Evolutionary conservation across 2,888 invertebrate species (phyloP).

Genomic region (Cryptus armator): DNA sequence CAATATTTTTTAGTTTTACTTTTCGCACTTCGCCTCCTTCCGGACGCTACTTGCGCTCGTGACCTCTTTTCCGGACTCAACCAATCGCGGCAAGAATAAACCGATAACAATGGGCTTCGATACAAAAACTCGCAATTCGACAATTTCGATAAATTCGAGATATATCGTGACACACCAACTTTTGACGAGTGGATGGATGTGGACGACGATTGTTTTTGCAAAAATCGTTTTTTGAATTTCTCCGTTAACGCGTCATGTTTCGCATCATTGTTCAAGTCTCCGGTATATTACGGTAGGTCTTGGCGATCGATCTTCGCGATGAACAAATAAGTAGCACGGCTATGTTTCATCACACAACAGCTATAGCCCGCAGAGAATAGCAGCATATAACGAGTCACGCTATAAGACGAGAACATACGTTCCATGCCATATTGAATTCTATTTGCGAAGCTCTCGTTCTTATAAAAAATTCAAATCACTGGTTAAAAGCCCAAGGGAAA

Average conservation of each 20-base stretch:
- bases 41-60: too few species aligned
- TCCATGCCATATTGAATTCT: not conserved
- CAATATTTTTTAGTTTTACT: too few species aligned
- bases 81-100: too few species aligned
- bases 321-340: slow-evolving; percentile 58
- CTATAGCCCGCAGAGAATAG: slow-evolving; percentile 10
- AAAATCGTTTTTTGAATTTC: not conserved
- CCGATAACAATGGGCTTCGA: too few species aligned
- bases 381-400: slow-evolving; percentile 17
- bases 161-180: too few species aligned
- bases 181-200: too few species aligned
- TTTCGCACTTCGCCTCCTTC: too few species aligned
- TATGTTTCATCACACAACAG: slow-evolving; percentile 23
- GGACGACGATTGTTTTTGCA: not conserved
- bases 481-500: slow-evolving; percentile 53
- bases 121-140: too few species aligned
- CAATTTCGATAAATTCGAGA: too few species aligned
- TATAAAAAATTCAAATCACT: slow-evolving; percentile 62
- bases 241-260: not conserved
- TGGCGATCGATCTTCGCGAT: slow-evolving; percentile 57
- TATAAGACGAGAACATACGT: slow-evolving; percentile 19
- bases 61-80: too few species aligned
- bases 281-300: slow-evolving; percentile 58
- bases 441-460: slow-evolving; percentile 29
- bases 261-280: slow-evolving; percentile 21